A percentile compares a stretch with the other conserved stretches of the same genome.
Conservation (phyloP, 1,140 invertebrate genomes). For the Euborellia annulipes region DNA sequence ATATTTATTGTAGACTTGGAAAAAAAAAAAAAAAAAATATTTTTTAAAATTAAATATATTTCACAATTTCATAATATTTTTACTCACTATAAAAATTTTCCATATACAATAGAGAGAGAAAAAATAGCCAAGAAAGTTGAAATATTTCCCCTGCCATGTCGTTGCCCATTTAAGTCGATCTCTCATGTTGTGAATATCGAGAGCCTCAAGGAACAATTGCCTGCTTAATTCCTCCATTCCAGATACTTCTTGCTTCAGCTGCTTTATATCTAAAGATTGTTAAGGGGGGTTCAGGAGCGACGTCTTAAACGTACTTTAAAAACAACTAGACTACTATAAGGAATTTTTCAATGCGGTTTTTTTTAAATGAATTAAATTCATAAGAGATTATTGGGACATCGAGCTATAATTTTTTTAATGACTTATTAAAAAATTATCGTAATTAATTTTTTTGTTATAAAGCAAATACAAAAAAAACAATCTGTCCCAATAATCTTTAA, state of each 20-base stretch:
- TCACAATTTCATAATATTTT: not conserved
- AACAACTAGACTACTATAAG: no score
- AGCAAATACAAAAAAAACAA: no score
- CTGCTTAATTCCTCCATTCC: slow-evolving; percentile 81
- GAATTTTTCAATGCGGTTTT: no score
- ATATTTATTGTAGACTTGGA: slow-evolving; percentile 94
- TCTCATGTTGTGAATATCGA: slow-evolving; percentile 85
- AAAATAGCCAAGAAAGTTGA: slow-evolving; percentile 97
- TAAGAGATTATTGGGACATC: no score
- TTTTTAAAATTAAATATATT: not conserved
- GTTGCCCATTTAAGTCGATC: slow-evolving; percentile 89
- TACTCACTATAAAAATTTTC: slow-evolving; percentile 97
- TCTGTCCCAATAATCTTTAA: no score
- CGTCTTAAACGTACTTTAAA: no score
- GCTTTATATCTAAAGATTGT: slow-evolving; percentile 48
- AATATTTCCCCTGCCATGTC: slow-evolving; percentile 96
- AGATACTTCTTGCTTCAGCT: slow-evolving; percentile 70
- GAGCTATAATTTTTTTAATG: no score
- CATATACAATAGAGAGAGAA: slow-evolving; percentile 97
- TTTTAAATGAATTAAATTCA: no score
- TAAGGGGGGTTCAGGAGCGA: no score
- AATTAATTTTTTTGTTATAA: no score
- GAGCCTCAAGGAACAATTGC: slow-evolving; percentile 90
- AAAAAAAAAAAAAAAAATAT: slow-evolving; percentile 20
- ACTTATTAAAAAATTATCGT: no score